These are phyloP conservation scores for Sarotherodon lohbergeri DNA, from an alignment of 2,113 vertebrate species.

Conservation along the genomic window DNA sequence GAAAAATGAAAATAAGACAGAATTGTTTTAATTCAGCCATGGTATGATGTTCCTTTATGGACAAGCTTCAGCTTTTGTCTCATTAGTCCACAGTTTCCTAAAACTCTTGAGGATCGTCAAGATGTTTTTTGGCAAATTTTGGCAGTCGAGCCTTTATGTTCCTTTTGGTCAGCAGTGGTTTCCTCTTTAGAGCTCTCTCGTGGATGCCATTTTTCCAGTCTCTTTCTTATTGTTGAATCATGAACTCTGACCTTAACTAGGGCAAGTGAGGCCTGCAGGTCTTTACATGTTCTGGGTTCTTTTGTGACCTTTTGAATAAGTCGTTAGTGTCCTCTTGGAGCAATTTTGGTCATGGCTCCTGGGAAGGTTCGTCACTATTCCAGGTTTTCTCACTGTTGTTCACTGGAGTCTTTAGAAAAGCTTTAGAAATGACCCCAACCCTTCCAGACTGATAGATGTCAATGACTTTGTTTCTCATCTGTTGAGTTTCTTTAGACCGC, in stretches of 20 bases:
- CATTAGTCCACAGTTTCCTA: background rate
- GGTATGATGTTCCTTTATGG: background rate
- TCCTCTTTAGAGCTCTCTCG: background rate
- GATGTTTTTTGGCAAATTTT: background rate
- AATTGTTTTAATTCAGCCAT: too few relatives aligned
- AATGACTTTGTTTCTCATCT: background rate
- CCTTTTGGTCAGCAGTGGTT: background rate
- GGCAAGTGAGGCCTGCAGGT: background rate
- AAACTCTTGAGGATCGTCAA: background rate
- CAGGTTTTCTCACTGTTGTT: background rate
- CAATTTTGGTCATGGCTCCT: background rate
- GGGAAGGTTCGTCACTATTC: background rate
- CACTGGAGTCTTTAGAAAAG: background rate
- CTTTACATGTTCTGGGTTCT: background rate
- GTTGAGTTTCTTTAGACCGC: background rate
- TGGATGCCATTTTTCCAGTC: background rate
- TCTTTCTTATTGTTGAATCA: background rate
- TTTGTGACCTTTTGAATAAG: background rate
- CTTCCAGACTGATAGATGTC: background rate
- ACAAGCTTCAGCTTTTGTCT: background rate
- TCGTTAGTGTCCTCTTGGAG: background rate
- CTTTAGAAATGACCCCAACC: background rate
- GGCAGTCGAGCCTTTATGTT: background rate
- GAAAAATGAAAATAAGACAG: background rate
- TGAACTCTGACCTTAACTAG: background rate